Evolutionary conservation across 2,113 vertebrate species (phyloP).

Genomic region (Pteruthius melanotis): DNA sequence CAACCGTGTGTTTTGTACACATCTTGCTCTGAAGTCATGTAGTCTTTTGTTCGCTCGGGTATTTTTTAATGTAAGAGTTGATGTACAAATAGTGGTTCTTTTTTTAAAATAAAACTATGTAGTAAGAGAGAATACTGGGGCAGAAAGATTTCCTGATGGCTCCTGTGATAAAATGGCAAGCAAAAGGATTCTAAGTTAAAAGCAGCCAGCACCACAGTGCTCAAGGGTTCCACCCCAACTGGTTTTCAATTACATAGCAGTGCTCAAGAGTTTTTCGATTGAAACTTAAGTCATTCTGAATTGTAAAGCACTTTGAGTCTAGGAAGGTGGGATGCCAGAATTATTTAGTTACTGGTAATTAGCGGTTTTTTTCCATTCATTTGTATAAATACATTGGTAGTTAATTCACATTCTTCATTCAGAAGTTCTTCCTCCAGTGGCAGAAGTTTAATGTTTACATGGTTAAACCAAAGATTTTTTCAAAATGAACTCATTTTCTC

Average conservation of each 20-base stretch:
- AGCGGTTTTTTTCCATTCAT: fast-evolving
- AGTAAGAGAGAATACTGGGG: neutral
- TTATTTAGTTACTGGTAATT: neutral
- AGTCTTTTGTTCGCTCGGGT: neutral
- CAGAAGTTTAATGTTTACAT: neutral
- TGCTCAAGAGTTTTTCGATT: neutral
- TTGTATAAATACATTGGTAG: neutral
- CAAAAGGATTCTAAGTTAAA: neutral
- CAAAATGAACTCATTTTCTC: neutral
- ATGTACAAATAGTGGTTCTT: neutral
- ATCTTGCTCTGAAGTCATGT: neutral
- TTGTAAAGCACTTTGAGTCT: neutral
- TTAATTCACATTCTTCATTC: neutral
- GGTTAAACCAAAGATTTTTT: neutral
- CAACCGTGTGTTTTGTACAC: neutral
- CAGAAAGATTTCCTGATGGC: neutral
- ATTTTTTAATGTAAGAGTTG: neutral
- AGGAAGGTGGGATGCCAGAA: neutral
- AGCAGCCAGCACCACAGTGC: neutral
- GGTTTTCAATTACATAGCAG: neutral
- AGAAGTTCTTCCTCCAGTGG: neutral
- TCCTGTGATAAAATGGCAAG: neutral
- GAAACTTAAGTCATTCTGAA: neutral
- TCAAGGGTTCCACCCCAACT: neutral
- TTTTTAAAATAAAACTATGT: neutral